phyloP scores from a whole-genome alignment of 2,113 vertebrate species.

The Oncorhynchus keta region DNA sequence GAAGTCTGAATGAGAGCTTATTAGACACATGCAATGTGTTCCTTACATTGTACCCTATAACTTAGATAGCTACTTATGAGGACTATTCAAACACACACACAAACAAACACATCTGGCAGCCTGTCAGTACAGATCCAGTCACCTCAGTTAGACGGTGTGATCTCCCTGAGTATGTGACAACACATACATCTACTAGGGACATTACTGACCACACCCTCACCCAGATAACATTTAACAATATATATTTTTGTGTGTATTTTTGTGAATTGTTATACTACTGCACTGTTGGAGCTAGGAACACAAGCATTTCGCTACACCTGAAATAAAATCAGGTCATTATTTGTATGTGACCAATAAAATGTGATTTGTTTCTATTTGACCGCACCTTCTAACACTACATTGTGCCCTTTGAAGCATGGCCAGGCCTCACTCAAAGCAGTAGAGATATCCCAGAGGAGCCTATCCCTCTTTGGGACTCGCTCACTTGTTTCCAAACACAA shows the following conservation, averaged over 20 bases:
- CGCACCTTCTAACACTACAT: not conserved
- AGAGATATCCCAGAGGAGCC: not conserved
- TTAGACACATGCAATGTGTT: no score
- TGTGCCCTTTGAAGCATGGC: conserved; percentile 25
- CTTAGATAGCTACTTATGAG: no score
- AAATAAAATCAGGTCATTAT: no score
- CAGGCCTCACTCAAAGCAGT: not conserved
- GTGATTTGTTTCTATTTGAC: no score
- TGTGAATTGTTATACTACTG: no score
- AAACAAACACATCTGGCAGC: not conserved
- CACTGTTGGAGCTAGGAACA: no score
- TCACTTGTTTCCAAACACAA: conserved; percentile 10
- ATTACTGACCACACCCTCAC: not conserved
- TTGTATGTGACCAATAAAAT: no score
- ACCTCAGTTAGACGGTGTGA: not conserved
- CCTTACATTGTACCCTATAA: no score
- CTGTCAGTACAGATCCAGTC: not conserved
- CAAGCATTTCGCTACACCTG: no score
- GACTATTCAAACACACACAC: not conserved
- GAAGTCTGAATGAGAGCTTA: no score
- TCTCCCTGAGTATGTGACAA: not conserved
- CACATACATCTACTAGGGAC: not conserved
- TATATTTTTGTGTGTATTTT: no score
- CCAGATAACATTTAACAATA: no score
- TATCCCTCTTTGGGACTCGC: conserved; percentile 9